Evolutionary conservation across 1,140 invertebrate species (phyloP).

Genomic region (Drosophila grimshawi): DNA sequence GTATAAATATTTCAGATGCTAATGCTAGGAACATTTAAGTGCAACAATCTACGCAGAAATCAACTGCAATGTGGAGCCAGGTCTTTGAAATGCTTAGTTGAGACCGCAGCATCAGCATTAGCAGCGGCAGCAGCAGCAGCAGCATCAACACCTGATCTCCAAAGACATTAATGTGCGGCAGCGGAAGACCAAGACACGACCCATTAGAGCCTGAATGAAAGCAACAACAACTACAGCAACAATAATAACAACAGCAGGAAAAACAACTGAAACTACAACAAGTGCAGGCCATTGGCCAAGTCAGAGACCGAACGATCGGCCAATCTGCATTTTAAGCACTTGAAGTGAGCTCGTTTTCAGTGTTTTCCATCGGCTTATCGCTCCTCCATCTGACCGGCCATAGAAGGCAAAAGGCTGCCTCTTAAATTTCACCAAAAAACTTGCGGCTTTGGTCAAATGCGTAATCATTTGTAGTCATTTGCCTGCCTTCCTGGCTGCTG

Average conservation of each 20-base stretch:
- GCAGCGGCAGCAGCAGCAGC: conserved; percentile 25
- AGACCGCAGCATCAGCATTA: conserved; percentile 4
- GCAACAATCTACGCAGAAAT: conserved; percentile 74
- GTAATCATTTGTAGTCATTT: conserved; percentile 77
- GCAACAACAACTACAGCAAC: conserved; percentile 36
- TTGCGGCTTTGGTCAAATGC: conserved; percentile 53
- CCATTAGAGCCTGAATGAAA: conserved; percentile 51
- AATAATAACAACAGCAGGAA: conserved; percentile 32
- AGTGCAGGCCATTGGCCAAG: conserved; percentile 63
- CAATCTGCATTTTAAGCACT: conserved; percentile 56
- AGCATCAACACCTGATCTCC: conserved; percentile 77
- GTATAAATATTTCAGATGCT: conserved; percentile 77
- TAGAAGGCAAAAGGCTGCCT: conserved; percentile 41
- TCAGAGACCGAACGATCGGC: conserved; percentile 31
- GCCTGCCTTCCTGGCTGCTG: conserved; percentile 50
- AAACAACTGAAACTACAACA: conserved; percentile 48
- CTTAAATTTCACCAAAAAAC: conserved; percentile 60
- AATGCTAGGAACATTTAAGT: conserved; percentile 70
- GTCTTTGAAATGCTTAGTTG: conserved; percentile 27
- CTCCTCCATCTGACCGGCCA: conserved; percentile 47
- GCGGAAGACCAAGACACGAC: conserved; percentile 42
- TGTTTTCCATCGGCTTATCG: conserved; percentile 52
- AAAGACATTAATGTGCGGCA: conserved; percentile 66
- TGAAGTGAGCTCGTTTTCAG: conserved; percentile 71
- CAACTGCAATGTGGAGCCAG: conserved; percentile 58